Evolutionary conservation across 2,888 invertebrate species (phyloP).

Genomic region (Ypsolopha sequella): DNA sequence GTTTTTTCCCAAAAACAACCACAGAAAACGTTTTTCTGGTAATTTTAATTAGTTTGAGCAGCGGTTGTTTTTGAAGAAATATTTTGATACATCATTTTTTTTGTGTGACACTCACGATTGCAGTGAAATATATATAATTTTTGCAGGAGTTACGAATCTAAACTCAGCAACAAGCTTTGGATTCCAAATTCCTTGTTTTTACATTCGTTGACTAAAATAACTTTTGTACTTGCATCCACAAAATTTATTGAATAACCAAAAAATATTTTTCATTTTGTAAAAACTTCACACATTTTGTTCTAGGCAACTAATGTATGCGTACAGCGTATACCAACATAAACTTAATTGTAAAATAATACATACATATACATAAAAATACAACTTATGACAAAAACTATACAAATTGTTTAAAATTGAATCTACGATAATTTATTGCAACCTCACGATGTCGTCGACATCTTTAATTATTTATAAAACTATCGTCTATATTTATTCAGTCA

Average conservation of each 20-base stretch:
- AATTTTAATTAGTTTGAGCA: no score
- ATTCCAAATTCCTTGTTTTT: conserved; percentile 3
- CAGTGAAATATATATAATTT: background rate
- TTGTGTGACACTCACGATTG: background rate
- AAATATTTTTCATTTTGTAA: conserved; percentile 7
- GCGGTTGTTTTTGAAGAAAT: background rate
- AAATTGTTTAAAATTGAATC: conserved; percentile 17
- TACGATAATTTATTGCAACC: conserved; percentile 47
- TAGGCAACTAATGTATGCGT: background rate
- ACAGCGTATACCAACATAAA: conserved; percentile 7
- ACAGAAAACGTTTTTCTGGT: background rate
- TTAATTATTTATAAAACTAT: background rate
- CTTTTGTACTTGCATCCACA: background rate
- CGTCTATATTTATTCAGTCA: background rate
- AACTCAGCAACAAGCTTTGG: background rate
- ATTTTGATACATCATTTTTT: background rate
- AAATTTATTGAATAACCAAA: conserved; percentile 8
- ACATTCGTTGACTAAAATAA: background rate
- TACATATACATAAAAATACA: conserved; percentile 30
- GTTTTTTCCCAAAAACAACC: background rate
- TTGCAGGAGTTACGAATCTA: background rate
- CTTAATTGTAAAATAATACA: conserved; percentile 25
- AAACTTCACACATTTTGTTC: conserved; percentile 4
- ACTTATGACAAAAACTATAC: conserved; percentile 29
- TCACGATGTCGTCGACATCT: conserved; percentile 38